Percentiles rank a stretch among this genome's conserved stretches.
These are phyloP conservation scores for Eublepharis macularius DNA, from an alignment of 2,113 vertebrate genomes.

Conservation along the genomic window DNA sequence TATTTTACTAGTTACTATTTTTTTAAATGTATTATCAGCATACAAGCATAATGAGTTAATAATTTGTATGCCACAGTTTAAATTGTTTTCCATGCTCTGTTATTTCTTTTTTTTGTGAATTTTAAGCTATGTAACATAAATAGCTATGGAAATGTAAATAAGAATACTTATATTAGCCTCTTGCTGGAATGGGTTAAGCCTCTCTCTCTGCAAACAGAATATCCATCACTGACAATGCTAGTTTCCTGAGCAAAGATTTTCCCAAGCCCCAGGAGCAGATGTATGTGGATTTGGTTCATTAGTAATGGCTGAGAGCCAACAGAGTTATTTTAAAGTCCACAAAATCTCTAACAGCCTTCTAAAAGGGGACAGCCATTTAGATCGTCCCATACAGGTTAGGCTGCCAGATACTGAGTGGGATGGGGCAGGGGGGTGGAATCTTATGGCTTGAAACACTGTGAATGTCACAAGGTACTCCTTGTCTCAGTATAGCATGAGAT, in stretches of 20 bases:
- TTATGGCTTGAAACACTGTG: neutral
- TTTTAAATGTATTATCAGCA: neutral
- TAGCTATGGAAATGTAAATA: neutral
- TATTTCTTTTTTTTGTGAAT: neutral
- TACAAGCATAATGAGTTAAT: neutral
- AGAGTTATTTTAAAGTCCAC: neutral
- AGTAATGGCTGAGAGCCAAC: neutral
- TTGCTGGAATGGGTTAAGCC: neutral
- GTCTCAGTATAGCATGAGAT: neutral
- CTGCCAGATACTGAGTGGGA: neutral
- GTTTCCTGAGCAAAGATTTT: neutral
- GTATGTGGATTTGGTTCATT: neutral
- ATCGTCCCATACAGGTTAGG: neutral
- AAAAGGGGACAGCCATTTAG: neutral
- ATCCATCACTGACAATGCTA: neutral
- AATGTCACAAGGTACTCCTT: neutral
- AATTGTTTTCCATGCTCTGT: neutral
- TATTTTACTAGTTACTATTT: neutral
- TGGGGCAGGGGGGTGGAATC: no score
- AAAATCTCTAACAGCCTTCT: neutral
- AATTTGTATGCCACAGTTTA: neutral
- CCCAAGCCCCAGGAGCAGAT: neutral
- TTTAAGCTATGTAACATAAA: neutral
- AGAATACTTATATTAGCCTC: neutral
- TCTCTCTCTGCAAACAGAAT: neutral